phyloP scores from a whole-genome alignment of 2,888 invertebrate genomes.

The Cremastinae sp. region DNA sequence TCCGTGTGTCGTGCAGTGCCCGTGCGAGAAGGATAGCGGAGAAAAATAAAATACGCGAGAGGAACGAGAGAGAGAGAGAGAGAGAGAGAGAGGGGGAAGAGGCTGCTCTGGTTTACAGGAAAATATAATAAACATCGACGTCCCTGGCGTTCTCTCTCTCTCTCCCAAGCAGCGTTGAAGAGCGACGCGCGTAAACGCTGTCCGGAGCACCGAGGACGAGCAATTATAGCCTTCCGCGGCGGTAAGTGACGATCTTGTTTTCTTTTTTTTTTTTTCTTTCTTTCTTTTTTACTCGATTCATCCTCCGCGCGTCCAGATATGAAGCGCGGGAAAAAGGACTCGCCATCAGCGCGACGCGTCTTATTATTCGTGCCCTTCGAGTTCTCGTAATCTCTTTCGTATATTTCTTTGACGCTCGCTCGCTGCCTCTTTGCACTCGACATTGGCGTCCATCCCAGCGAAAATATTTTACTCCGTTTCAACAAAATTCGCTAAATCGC shows the following conservation, averaged over 20 bases:
- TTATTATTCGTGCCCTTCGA: no score
- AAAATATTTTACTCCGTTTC: no score
- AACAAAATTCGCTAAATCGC: no score
- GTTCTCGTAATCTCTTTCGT: no score
- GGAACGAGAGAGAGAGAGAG: not conserved
- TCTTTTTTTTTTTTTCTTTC: slow-evolving; percentile 36
- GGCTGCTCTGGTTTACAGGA: slow-evolving; percentile 2
- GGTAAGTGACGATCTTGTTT: slow-evolving; percentile 65
- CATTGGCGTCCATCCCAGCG: no score
- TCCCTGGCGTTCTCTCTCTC: slow-evolving; percentile 7
- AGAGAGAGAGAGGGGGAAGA: slow-evolving; percentile 20
- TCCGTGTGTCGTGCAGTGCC: not conserved
- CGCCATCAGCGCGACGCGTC: no score
- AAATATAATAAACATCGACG: slow-evolving; percentile 12
- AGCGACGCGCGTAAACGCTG: slow-evolving; percentile 12
- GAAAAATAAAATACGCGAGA: not conserved
- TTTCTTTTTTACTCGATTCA: not conserved
- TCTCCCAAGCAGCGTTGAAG: not conserved
- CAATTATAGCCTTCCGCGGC: slow-evolving; percentile 65
- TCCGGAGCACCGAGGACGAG: slow-evolving; percentile 49
- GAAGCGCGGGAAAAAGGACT: not conserved
- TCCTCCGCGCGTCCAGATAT: not conserved
- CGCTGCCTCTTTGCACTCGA: not conserved
- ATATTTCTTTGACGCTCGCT: not conserved
- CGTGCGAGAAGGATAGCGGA: slow-evolving; percentile 16